These are phyloP conservation scores for Heloderma charlesbogerti DNA, from an alignment of 2,113 vertebrate species.

Conservation along the genomic window DNA sequence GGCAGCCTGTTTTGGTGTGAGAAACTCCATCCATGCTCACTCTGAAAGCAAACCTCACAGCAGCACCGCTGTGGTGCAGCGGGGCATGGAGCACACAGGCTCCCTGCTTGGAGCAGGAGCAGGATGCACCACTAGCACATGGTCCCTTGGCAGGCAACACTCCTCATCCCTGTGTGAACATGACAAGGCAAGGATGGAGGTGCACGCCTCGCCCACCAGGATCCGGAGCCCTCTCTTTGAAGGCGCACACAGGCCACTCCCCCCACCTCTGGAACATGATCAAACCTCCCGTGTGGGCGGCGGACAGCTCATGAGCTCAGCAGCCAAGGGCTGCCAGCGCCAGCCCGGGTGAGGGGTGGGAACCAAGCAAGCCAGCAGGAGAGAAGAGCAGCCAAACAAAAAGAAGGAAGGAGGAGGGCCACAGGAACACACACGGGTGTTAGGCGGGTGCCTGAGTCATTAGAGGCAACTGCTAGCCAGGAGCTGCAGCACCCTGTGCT, in stretches of 20 bases:
- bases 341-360: background rate
- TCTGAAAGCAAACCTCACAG: no score
- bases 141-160: background rate
- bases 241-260: background rate
- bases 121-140: background rate
- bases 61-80: background rate
- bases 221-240: background rate
- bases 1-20: no score
- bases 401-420: background rate
- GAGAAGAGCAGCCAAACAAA: background rate
- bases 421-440: background rate
- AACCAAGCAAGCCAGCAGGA: background rate
- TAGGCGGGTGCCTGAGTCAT: background rate
- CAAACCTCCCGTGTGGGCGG: background rate
- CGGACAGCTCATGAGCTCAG: background rate
- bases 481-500: background rate
- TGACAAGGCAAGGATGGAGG: background rate
- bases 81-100: background rate
- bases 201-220: fast-evolving
- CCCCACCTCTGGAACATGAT: background rate
- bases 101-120: background rate
- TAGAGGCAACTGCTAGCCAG: background rate
- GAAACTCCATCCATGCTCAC: no score
- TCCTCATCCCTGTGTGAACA: background rate
- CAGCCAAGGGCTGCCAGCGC: background rate